Percentiles rank a stretch among this genome's conserved stretches.
Conservation (phyloP, 2,113 vertebrate genomes). For the Epinephelus fuscoguttatus region DNA sequence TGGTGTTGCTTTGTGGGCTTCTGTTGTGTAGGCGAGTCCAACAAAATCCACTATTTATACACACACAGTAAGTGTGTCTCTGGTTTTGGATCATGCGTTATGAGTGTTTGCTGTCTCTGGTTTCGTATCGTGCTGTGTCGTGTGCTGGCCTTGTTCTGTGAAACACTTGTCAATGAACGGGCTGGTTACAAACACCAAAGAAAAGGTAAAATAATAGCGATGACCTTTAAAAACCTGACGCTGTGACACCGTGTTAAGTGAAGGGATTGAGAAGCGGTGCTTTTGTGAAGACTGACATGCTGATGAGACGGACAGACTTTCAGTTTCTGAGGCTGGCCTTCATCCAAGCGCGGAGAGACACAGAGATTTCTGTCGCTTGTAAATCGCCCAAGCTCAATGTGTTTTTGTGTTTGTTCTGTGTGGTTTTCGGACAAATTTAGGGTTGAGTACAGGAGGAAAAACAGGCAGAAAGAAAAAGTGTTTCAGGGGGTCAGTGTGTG, state of each 20-base stretch:
- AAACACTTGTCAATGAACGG: not conserved
- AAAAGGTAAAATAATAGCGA: not conserved
- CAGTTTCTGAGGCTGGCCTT: not conserved
- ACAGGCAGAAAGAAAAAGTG: slow-evolving; percentile 1
- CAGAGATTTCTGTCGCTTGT: not conserved
- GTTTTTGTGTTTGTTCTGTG: slow-evolving; percentile 1
- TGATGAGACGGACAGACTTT: not conserved
- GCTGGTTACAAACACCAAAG: not conserved
- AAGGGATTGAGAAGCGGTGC: not conserved
- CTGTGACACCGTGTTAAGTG: not conserved
- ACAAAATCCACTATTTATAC: slow-evolving; percentile 42
- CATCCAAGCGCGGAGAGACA: slow-evolving; percentile 6
- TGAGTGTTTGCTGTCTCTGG: slow-evolving; percentile 18
- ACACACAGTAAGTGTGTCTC: slow-evolving; percentile 15
- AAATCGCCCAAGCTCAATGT: not conserved
- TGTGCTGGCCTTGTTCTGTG: not conserved
- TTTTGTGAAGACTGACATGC: not conserved
- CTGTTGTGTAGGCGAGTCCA: slow-evolving; percentile 38
- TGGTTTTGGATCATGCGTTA: slow-evolving; percentile 15
- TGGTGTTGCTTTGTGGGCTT: slow-evolving; percentile 43
- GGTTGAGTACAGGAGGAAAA: not conserved
- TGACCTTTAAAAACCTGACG: not conserved
- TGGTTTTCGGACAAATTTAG: not conserved
- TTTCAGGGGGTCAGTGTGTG: not conserved
- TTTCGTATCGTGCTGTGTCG: not conserved